A percentile compares a stretch with the other conserved stretches of the same genome.
Evolutionary conservation across 2,888 invertebrate genomes (phyloP).

Genomic region (Molanna angustata): DNA sequence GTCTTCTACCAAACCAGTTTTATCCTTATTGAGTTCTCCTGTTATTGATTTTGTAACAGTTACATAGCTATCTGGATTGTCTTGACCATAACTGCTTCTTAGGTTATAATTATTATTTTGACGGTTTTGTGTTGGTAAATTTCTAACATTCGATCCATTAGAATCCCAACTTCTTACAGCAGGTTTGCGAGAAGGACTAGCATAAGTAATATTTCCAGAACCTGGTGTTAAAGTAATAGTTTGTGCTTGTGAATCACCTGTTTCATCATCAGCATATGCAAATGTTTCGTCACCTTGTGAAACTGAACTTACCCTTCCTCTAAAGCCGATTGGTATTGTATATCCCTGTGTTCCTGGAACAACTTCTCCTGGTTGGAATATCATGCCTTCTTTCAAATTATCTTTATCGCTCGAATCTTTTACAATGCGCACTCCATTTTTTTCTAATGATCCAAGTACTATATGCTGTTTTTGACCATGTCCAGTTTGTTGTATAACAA

Average conservation of each 20-base stretch:
- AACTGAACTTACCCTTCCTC: slow-evolving; percentile 63
- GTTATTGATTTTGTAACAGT: slow-evolving; percentile 79
- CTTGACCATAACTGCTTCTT: slow-evolving; percentile 41
- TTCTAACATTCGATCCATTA: slow-evolving; percentile 10
- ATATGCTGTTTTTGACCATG: slow-evolving; percentile 63
- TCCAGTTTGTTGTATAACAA: slow-evolving; percentile 50
- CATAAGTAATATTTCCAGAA: slow-evolving; percentile 42
- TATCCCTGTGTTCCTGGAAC: slow-evolving; percentile 67
- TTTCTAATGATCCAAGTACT: slow-evolving; percentile 56
- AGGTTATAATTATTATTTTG: slow-evolving; percentile 26
- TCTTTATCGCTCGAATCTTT: slow-evolving; percentile 53
- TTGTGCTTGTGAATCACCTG: slow-evolving; percentile 65
- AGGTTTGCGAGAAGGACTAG: slow-evolving; percentile 26
- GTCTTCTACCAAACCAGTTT: slow-evolving; percentile 58
- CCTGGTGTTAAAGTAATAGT: slow-evolving; percentile 57
- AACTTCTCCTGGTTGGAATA: slow-evolving; percentile 63
- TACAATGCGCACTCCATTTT: slow-evolving; percentile 59
- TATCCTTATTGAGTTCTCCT: slow-evolving; percentile 63
- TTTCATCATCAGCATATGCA: slow-evolving; percentile 54
- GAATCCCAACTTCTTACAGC: slow-evolving; percentile 22
- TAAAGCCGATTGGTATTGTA: slow-evolving; percentile 65
- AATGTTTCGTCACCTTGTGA: slow-evolving; percentile 60
- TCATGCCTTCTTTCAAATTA: slow-evolving; percentile 53
- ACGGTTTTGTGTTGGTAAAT: background rate
- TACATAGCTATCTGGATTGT: slow-evolving; percentile 66